These are phyloP conservation scores for Caenorhabditis uteleia DNA, from an alignment of 2,888 invertebrate species.

Conservation along the genomic window DNA sequence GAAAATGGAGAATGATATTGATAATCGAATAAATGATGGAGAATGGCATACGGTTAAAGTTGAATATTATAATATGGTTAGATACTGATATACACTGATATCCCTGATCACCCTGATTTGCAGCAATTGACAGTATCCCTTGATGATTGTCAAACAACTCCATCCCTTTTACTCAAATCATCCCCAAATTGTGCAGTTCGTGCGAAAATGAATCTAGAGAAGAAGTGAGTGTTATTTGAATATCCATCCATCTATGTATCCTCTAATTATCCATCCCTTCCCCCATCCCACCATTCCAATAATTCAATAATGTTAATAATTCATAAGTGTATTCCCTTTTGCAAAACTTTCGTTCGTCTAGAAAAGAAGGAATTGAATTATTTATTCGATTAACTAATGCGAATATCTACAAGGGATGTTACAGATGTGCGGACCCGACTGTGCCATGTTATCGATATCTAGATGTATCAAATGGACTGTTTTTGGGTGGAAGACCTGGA, in stretches of 20 bases:
- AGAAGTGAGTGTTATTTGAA: conserved; percentile 54
- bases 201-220: conserved; percentile 51
- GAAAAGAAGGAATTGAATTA: conserved; percentile 35
- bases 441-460: conserved; percentile 65
- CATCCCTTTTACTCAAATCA: conserved; percentile 41
- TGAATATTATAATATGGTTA: conserved; percentile 56
- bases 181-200: conserved; percentile 55
- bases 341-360: conserved; percentile 1
- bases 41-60: conserved; percentile 63
- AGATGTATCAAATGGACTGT: conserved; percentile 55
- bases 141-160: conserved; percentile 59
- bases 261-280: background rate
- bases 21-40: conserved; percentile 64
- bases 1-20: conserved; percentile 54
- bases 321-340: too few species aligned
- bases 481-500: conserved; percentile 58
- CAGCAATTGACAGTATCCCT: conserved; percentile 56
- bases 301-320: conserved; percentile 22
- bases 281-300: conserved; percentile 4
- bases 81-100: background rate
- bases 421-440: conserved; percentile 41
- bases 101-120: conserved; percentile 6
- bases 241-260: too few species aligned
- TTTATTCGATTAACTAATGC: conserved; percentile 35
- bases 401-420: conserved; percentile 9